Evolutionary conservation across 2,113 vertebrate species (phyloP), one percentile per base, ranked within the genome.

Genomic region (Ageneiosus marmoratus): DNA sequence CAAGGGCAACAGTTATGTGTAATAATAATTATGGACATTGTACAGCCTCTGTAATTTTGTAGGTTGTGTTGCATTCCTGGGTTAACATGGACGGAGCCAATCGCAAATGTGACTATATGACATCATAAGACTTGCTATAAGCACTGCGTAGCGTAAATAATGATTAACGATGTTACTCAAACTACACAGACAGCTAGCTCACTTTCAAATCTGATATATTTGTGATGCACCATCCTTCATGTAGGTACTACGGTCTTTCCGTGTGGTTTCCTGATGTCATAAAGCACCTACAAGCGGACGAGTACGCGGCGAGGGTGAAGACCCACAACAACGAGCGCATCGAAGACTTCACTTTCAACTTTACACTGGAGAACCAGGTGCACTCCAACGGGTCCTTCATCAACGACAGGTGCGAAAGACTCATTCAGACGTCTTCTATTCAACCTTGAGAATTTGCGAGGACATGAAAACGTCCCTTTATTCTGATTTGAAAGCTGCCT

Each of bases 221-320:
- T 37, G 50, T 83, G 53, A 79, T 62, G 44, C 72, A 63, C 46
- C 5, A n/a, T 77, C 60, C 83, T 85, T 18, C 80, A 27, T 84
- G 75, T 94, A 99, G 98, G 84, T 99, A 98, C 90, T 99, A 99
- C 0, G 98, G 98, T 1, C 92, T 99, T 89, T 99, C 97, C 8
- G 97, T 99, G 53, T 99, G 98, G 98, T 99, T 99, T 89, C 98
- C 98, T 18, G 98, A 99, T 53, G 97, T 99, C 88, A 99, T 99
- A 89, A 99, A 97, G 89, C 97, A 99, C 79, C 95, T 99, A 22
- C 98, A 99, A 87, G 96, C 95, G 0, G 96, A 98, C 0, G 95
- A 97, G 24, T 98, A 99, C 0, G 96, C 96, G 0, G 94, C 94
- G 22, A 93, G 92, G 83, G 95, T 96, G 51, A 96, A 94, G 91